Evolutionary conservation across 2,797 vertebrate species (phyloP).

Genomic region (Eospalax fontanierii): DNA sequence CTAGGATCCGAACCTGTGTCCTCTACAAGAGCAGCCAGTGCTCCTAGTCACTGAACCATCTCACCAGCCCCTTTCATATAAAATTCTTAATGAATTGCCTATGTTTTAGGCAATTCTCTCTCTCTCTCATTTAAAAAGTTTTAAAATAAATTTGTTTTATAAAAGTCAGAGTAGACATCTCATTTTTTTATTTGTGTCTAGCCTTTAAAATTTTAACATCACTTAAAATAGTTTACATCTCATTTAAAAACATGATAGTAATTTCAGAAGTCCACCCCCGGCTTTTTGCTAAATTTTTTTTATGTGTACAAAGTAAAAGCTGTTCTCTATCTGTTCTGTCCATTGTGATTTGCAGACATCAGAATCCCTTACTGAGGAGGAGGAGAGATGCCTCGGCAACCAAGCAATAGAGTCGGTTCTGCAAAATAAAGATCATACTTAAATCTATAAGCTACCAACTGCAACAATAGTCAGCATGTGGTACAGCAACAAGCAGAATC

Average conservation of each 20-base stretch:
- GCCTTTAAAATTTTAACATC: slow-evolving; percentile 39
- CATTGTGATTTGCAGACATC: not conserved
- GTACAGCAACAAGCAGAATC: not conserved
- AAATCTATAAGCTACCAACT: slow-evolving; percentile 45
- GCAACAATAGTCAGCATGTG: not conserved
- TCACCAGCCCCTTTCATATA: not conserved
- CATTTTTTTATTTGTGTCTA: slow-evolving; percentile 49
- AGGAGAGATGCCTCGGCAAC: not conserved
- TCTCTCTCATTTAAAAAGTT: slow-evolving; percentile 28
- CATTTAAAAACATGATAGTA: slow-evolving; percentile 39
- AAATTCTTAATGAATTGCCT: slow-evolving; percentile 17
- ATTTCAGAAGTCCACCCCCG: not conserved
- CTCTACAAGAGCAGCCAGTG: too few relatives aligned
- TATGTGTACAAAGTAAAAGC: slow-evolving; percentile 56
- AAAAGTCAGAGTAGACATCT: slow-evolving; percentile 27
- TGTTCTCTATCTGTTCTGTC: slow-evolving; percentile 46
- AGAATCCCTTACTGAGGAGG: not conserved
- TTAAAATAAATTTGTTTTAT: slow-evolving; percentile 43
- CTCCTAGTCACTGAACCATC: too few relatives aligned
- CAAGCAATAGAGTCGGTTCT: slow-evolving; percentile 31
- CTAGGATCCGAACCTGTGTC: too few relatives aligned
- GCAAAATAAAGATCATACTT: slow-evolving; percentile 40
- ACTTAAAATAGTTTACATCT: slow-evolving; percentile 8
- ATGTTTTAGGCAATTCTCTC: not conserved
- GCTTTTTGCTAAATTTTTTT: slow-evolving; percentile 51